Percentiles rank a stretch among this genome's conserved stretches.
Conservation (phyloP, 1,140 invertebrate species). For the Sycophila sp. region DNA sequence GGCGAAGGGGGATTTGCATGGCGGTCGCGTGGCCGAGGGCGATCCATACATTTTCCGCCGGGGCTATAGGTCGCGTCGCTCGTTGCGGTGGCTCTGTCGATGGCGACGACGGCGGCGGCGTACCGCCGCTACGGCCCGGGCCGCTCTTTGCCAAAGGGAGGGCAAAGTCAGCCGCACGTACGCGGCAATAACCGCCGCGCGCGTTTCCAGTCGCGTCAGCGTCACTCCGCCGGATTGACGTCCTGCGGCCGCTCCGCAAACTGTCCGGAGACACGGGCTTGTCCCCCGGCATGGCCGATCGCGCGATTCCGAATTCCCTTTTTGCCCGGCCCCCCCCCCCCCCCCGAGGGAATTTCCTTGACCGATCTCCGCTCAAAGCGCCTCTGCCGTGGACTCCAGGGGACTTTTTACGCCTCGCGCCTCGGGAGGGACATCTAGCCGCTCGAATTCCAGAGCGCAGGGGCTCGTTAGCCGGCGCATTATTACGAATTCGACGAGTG, state of each 20-base stretch:
- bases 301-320: slow-evolving; percentile 19
- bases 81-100: not conserved
- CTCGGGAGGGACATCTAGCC: not conserved
- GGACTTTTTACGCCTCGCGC: slow-evolving; percentile 7
- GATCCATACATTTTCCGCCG: not conserved
- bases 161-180: slow-evolving; percentile 1
- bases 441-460: no score
- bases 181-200: not conserved
- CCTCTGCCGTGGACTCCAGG: not conserved
- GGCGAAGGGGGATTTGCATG: not conserved
- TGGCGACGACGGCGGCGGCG: no score
- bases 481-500: slow-evolving; percentile 1
- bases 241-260: slow-evolving; percentile 1
- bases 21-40: no score
- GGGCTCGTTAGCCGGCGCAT: slow-evolving; percentile 13
- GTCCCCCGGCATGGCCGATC: not conserved
- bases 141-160: not conserved
- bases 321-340: not conserved
- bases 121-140: not conserved
- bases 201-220: not conserved
- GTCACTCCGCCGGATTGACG: not conserved
- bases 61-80: no score
- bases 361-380: no score
- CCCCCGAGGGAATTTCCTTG: slow-evolving; percentile 11
- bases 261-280: not conserved